Evolutionary conservation across 2,888 invertebrate genomes (phyloP).

Genomic region (Rhamphomyia laevipes): DNA sequence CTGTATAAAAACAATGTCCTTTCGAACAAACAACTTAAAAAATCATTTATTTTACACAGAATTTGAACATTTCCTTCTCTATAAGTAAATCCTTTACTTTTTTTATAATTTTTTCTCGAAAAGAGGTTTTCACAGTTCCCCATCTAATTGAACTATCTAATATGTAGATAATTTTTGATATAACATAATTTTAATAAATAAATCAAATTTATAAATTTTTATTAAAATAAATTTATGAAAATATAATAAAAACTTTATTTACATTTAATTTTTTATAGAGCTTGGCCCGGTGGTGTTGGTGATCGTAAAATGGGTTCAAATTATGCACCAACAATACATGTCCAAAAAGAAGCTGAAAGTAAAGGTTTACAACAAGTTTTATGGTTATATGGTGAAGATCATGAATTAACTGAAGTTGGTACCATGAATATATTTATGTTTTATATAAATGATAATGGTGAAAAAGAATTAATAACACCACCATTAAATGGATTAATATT

Average conservation of each 20-base stretch:
- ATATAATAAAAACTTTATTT: background rate
- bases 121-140: too few relatives aligned
- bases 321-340: slow-evolving; percentile 76
- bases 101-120: too few relatives aligned
- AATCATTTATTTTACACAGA: too few relatives aligned
- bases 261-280: slow-evolving; percentile 33
- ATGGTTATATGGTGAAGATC: slow-evolving; percentile 91
- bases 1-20: too few relatives aligned
- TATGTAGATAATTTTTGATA: background rate
- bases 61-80: too few relatives aligned
- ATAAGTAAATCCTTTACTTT: too few relatives aligned
- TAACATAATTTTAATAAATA: too few relatives aligned
- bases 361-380: slow-evolving; percentile 86
- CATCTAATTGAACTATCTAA: too few relatives aligned
- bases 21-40: too few relatives aligned
- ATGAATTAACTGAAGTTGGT: slow-evolving; percentile 92
- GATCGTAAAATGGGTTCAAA: slow-evolving; percentile 92
- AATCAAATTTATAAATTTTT: too few relatives aligned
- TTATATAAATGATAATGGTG: slow-evolving; percentile 79
- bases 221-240: too few relatives aligned
- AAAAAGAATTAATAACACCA: slow-evolving; percentile 84
- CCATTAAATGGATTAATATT: slow-evolving; percentile 88
- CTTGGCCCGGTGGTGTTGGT: slow-evolving; percentile 92
- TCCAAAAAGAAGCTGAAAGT: slow-evolving; percentile 62
- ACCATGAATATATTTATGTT: slow-evolving; percentile 96